phyloP scores from a whole-genome alignment of 2,888 invertebrate genomes.

The Artemia sinica region DNA sequence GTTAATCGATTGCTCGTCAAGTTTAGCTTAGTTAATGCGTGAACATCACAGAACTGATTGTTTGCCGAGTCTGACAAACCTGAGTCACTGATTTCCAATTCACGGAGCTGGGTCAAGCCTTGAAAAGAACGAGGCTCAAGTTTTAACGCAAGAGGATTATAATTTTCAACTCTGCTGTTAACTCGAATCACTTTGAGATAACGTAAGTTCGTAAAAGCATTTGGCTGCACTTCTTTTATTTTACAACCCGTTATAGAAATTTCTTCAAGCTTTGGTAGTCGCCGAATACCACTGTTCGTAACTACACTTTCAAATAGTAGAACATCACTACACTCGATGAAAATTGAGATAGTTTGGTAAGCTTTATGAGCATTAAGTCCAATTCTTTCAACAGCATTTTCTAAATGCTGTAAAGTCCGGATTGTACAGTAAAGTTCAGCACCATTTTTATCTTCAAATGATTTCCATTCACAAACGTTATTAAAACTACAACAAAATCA shows the following conservation, averaged over 20 bases:
- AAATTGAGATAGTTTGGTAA: slow-evolving; percentile 34
- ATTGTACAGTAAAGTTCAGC: slow-evolving; percentile 16
- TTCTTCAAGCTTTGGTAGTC: slow-evolving; percentile 46
- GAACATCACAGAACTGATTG: slow-evolving; percentile 47
- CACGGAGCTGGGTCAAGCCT: slow-evolving; percentile 57
- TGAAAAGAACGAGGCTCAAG: slow-evolving; percentile 54
- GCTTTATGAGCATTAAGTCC: slow-evolving; percentile 33
- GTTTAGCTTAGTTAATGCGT: slow-evolving; percentile 47
- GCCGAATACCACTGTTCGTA: slow-evolving; percentile 38
- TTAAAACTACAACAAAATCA: neutral
- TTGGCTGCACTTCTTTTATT: slow-evolving; percentile 51
- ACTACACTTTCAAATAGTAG: slow-evolving; percentile 60
- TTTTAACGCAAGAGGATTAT: slow-evolving; percentile 60
- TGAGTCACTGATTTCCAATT: slow-evolving; percentile 61
- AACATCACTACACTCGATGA: slow-evolving; percentile 57
- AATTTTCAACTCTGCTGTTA: slow-evolving; percentile 57
- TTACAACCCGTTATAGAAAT: slow-evolving; percentile 57
- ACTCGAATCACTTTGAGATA: slow-evolving; percentile 48
- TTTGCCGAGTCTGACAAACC: slow-evolving; percentile 63
- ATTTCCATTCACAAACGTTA: slow-evolving; percentile 10
- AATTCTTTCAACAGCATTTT: slow-evolving; percentile 17
- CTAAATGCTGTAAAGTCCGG: slow-evolving; percentile 21
- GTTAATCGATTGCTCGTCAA: slow-evolving; percentile 57
- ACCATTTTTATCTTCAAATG: slow-evolving; percentile 1
- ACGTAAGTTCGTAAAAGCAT: slow-evolving; percentile 47